Base-by-base conservation (phyloP, 2,797 vertebrate genomes). In the Sylvia borin region DNA sequence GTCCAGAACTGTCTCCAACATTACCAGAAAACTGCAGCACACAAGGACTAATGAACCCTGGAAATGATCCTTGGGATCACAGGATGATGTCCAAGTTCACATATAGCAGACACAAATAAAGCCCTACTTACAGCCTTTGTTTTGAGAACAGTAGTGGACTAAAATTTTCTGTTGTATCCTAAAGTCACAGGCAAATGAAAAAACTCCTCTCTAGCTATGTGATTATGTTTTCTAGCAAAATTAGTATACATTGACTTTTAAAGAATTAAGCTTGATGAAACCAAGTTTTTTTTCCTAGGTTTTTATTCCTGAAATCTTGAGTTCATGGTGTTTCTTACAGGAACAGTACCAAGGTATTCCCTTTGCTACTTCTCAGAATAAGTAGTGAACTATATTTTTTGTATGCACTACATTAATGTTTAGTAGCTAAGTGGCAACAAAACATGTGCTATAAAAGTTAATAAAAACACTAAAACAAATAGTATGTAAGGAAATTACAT, bases 381-480 rank as follows among this genome's bases (percentile, higher is more conserved):
- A 94, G 34, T 36, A 92, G 38, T 19, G 50, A 77, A 53, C 34
- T 48, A 13, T 61, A 75, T 78, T 55, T 91, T 81, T 88, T 72
- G 36, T 38, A 71, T 85, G 50, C 45, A 65, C 32, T 79, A n/a
- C 34, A 19, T 73, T 85, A 79, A 91, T 47, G 78, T 79, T 90
- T 87, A 93, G 64, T 65, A 92, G 38, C 65, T 92, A 73, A 87
- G 20, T 67, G 15, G 42, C 48, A 92, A 90, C 19, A 76, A 87
- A 92, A 77, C n/a, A n/a, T 54, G 20, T 25, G 8, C 47, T 51
- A 57, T 89, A 77, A 54, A 84, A 89, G 40, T 79, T 89, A 82
- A 91, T 77, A 89, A 79, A 86, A 66, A 60, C 34, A 57, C 19
- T 68, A 61, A 48, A 75, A 70, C 32, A 79, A 92, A 73, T 14